Base-by-base conservation (phyloP, 2,888 invertebrate species). In the Meteorus colon region DNA sequence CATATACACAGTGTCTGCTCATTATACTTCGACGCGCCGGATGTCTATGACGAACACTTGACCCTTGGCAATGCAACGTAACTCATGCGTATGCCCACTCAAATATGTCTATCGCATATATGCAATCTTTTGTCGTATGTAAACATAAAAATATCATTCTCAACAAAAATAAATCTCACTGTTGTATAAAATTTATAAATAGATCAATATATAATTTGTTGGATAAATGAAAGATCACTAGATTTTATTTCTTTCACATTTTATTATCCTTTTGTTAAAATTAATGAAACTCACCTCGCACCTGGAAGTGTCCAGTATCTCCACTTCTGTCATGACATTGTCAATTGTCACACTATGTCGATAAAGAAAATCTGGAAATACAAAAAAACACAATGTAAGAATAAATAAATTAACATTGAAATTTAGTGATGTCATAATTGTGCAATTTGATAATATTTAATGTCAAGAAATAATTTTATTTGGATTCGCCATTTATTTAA, bases 231-330 rank as follows among this genome's bases (percentile, higher is more conserved):
- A 24, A 5, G n/a, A 8, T n/a, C 8, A 55, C 5, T 0, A 0
- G 19, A 41, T 24, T 19, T 41, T 41, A 12, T 66, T 12, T 14
- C 1, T 37, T 19, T 34, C 16, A 1, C 31, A 19, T 60, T 71
- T 71, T 55, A 24, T 55, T 1, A 24, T 24, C 24, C 24, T n/a
- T 68, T 59, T 62, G 16, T 34, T 66, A 24, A 37, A 51, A 55
- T 66, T 37, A 31, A 41, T 41, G 73, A 41, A 69, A 92, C 94
- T 94, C 92, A 95, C 95, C 92, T 93, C 94, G 91, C 94, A 95
- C 91, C 94, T 94, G 83, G 95, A 95, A 83, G 94, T 95, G 90
- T 95, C 95, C 90, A 94, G 91, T 90, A 94, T 95, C 92, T 95
- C 95, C 84, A 95, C 94, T 90, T 95, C 95, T 79, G 94, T 94